Conservation (phyloP, 2,113 vertebrate species). For the Petroica traversi region DNA sequence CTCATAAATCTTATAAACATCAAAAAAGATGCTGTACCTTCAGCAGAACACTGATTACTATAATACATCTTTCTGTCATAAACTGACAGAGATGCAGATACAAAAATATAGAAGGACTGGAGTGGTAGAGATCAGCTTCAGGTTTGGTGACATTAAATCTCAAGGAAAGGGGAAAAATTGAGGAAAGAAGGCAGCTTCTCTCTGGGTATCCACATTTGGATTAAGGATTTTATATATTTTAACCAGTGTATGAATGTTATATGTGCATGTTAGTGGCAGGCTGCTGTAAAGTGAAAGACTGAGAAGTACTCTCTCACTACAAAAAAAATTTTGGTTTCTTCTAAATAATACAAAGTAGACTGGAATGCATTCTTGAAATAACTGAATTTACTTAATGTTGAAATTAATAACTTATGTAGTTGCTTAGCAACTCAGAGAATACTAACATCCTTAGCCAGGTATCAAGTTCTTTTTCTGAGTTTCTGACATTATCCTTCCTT, state of each 20-base stretch:
- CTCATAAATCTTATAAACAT: conserved; percentile 2
- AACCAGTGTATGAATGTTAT: not conserved
- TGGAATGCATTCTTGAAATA: not conserved
- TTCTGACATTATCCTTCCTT: not conserved
- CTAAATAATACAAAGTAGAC: not conserved
- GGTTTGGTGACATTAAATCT: not conserved
- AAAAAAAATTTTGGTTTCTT: not conserved
- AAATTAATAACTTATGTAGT: not conserved
- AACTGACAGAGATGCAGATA: not conserved
- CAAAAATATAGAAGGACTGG: not conserved
- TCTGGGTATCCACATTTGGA: not conserved
- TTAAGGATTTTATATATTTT: not conserved
- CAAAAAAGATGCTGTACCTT: conserved; percentile 3
- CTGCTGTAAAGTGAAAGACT: not conserved
- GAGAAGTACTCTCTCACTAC: not conserved
- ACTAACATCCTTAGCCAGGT: not conserved
- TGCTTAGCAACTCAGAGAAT: conserved; percentile 44
- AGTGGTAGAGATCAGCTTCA: not conserved
- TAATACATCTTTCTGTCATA: conserved; percentile 21
- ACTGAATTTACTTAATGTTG: not conserved
- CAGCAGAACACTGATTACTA: not conserved
- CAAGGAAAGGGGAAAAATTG: not conserved
- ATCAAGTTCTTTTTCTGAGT: not conserved
- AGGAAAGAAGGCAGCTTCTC: not conserved
- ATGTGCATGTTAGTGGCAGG: not conserved